Evolutionary conservation across 2,113 vertebrate genomes (phyloP), one percentile per base, ranked within the genome.

Genomic region (Ctenodactylus gundi): DNA sequence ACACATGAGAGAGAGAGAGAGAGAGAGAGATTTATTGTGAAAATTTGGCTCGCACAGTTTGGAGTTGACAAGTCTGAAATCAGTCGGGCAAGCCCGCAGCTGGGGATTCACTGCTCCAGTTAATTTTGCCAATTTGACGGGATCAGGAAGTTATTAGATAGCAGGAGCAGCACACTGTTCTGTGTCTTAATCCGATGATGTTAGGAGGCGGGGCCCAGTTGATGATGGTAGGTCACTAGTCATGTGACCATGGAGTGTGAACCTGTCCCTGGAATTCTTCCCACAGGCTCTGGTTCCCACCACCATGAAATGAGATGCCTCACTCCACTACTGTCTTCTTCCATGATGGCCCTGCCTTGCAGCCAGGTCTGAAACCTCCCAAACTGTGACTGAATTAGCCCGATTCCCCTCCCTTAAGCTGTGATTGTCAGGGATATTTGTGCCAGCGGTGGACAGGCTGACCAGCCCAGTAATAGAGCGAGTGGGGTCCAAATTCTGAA

Each of bases 171-270:
- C 44, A 2, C 13, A 39, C 9, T 14, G 5, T 7, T 46, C 70
- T 29, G 14, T 4, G 1, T 0, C 4, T 14, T 46, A 27, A 17
- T 17, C 41, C 41, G 17, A 6, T 17, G 41, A 12, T 73, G 13
- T 46, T 13, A 9, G 29, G 41, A 46, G 68, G 27, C 18, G 13
- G 23, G 18, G 41, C 12, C 68, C 39, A 44, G 67, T 39, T 4
- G 1, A n/a, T n/a, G n/a, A n/a, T n/a, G n/a, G 39, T 21, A 23
- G 68, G 21, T 21, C 65, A 13, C 67, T 44, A 41, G 68, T 21
- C 34, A n/a, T n/a, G n/a, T n/a, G n/a, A n/a, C 25, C 6, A 27
- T 25, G 41, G 39, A 44, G 13, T 23, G 41, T 3, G 7, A 12
- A 3, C 7, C 39, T 29, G 5, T 72, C 68, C 12, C 68, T 6